phyloP scores from a whole-genome alignment of 2,113 vertebrate genomes.

The Pithys albifrons region DNA sequence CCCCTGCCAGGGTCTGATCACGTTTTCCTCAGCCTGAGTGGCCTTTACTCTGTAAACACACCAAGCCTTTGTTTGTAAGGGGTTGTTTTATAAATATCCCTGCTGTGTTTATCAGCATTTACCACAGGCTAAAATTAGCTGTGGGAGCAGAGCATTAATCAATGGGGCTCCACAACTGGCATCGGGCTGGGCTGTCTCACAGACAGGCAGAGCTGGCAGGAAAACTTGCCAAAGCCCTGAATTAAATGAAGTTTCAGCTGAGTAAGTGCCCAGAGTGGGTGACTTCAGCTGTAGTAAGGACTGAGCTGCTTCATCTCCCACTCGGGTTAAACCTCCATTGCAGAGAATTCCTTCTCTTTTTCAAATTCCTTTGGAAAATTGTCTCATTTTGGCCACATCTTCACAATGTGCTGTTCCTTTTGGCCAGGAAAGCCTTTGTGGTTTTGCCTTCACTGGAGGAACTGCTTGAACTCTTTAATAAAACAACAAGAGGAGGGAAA shows the following conservation, averaged over 20 bases:
- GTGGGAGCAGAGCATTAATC: background rate
- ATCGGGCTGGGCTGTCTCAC: background rate
- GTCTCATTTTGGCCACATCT: fast-evolving
- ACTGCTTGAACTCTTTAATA: background rate
- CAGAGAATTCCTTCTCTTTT: background rate
- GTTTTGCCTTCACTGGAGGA: background rate
- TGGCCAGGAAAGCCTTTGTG: background rate
- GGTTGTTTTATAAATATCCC: background rate
- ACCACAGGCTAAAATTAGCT: background rate
- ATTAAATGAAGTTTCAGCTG: background rate
- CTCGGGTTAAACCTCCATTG: background rate
- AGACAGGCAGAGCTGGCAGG: background rate
- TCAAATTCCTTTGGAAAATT: background rate
- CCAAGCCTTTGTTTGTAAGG: background rate
- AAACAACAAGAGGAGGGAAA: background rate
- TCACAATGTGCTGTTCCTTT: fast-evolving
- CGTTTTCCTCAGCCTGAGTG: fast-evolving
- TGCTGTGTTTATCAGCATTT: background rate
- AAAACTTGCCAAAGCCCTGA: background rate
- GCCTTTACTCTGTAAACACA: background rate
- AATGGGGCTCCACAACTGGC: background rate
- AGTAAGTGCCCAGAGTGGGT: background rate
- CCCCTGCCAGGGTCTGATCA: background rate
- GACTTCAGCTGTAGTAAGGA: background rate
- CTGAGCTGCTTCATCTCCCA: background rate